Conservation (phyloP, 92 coral and sea anemone genomes). For the Palythoa grandis region DNA sequence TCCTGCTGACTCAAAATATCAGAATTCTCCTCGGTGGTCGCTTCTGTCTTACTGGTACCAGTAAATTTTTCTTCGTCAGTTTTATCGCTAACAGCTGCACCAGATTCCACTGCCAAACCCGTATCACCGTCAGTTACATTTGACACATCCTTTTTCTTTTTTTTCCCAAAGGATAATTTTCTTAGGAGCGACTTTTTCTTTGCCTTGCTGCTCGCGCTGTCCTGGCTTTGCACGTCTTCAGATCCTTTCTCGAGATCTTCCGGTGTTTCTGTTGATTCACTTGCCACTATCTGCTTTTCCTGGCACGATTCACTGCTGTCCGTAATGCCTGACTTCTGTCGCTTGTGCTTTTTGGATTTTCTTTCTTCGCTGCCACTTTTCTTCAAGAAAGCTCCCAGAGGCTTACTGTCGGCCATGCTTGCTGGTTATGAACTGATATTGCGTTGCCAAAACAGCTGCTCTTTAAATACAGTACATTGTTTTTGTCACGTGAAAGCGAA, state of each 20-base stretch:
- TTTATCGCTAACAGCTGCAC: neutral
- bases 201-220: neutral
- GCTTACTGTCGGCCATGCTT: conserved; percentile 36
- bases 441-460: neutral
- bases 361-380: conserved; percentile 18
- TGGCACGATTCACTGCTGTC: neutral
- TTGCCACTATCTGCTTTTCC: neutral
- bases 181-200: conserved; percentile 34
- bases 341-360: conserved; percentile 30
- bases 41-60: conserved; percentile 20
- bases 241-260: neutral
- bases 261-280: neutral
- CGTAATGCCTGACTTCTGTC: neutral
- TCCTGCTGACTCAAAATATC: neutral
- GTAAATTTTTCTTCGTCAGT: neutral
- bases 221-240: neutral
- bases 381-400: neutral
- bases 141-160: conserved; percentile 6
- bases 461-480: neutral
- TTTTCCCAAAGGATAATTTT: conserved; percentile 13
- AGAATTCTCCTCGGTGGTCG: neutral
- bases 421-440: conserved; percentile 3
- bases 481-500: conserved; percentile 34
- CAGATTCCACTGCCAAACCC: conserved; percentile 2
- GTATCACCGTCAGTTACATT: conserved; percentile 1